Base-by-base conservation (phyloP, 2,797 vertebrate species). In the Melanogrammus aeglefinus region DNA sequence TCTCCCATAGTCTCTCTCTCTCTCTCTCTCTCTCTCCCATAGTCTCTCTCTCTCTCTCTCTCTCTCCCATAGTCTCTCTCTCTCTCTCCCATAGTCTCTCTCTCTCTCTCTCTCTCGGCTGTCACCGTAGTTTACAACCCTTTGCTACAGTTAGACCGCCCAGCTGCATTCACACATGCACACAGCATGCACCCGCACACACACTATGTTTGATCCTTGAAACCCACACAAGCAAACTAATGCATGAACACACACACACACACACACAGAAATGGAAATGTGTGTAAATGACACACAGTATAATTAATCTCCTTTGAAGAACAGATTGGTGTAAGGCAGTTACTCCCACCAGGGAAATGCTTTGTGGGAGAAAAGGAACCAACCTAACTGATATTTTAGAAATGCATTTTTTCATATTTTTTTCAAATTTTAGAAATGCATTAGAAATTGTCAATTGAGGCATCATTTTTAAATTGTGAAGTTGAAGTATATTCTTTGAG, bases 1-100 rank as follows among this genome's bases (percentile, higher is more conserved):
- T 79, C 78, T 78, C 75, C 78, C 66, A 80, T 77, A 16, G 51
- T n/a, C 6, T 63, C 21, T 72, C 71, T 72, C 29, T 16, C 31
- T 16, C 71, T 72, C 71, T 6, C 4, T 31, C 71, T 72, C 71
- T 13, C 27, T 9, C 76, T 74, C 57, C n/a, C n/a, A n/a, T n/a
- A n/a, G n/a, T n/a, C 57, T 66, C 21, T 12, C 66, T 27, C 24
- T 9, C 66, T 70, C 6, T 29, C 71, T 13, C 13, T 29, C 24
- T 27, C 24, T 14, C 13, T 72, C 71, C n/a, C n/a, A n/a, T n/a
- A n/a, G n/a, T 18, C 14, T 35, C 71, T 18, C 31, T 72, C 71
- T 14, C 14, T 31, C 31, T 35, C 71, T 18, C 27, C n/a, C n/a
- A n/a, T n/a, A n/a, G n/a, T 35, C n/a, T 3, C 57, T n/a, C n/a